Evolutionary conservation across 2,888 invertebrate genomes (phyloP), one percentile per base, ranked within the genome.

Genomic region (Callyntrura sp.): DNA sequence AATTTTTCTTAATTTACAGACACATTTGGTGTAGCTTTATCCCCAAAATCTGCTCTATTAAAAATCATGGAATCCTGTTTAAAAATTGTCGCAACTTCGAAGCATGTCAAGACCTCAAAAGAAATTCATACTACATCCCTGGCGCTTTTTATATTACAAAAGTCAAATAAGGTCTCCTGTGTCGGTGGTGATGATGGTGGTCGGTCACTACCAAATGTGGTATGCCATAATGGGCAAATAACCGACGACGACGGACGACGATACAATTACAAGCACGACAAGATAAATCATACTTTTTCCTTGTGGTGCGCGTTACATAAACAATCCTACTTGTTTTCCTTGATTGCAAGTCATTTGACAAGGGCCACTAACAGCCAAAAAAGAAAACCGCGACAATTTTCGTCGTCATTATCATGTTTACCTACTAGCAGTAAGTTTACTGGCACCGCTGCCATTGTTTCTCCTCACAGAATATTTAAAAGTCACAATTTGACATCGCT

Each of bases 401-500:
- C 65, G 12, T 57, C 57, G 3, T 57, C n/a, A 57, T 11, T 25
- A 65, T 28, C 28, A 2, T 57, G 55, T 14, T 51, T 11, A 51
- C 11, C n/a, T n/a, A n/a, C n/a, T n/a, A n/a, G n/a, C n/a, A n/a
- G n/a, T n/a, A n/a, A n/a, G n/a, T n/a, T n/a, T n/a, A n/a, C 45
- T 45, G 5, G 5, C 45, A 45, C 6, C 45, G 5, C 11, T 45
- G 5, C 11, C 70, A 70, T 12, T 57, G 35, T 51, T 51, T 51
- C 23, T 45, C 25, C 45, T 17, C 51, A 78, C 48, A 51, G 23
- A 23, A 78, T 51, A 78, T 48, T 9, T n/a, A 35, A 55, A 43
- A 68, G 55, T 35, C 57, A 57, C 81, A 81, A 83, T 70, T 88
- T 73, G 88, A 82, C 82, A 57, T 87, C 82, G 82, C 43, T 55